These are phyloP conservation scores for Petrocephalus microphthalmus DNA, from an alignment of 2,113 vertebrate genomes.

Conservation along the genomic window DNA sequence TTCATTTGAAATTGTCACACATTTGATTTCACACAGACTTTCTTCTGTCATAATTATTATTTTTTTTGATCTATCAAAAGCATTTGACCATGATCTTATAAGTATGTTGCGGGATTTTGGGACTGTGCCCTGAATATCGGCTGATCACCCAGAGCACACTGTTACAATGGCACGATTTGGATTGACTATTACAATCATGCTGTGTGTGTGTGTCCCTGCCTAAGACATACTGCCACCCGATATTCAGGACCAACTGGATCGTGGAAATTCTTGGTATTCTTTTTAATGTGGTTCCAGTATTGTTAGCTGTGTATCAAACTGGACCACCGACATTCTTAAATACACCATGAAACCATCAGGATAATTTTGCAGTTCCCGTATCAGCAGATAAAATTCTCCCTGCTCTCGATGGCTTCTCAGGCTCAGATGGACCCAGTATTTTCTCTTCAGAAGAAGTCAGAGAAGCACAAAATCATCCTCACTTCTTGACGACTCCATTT, in stretches of 20 bases:
- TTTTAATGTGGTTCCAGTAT: neutral
- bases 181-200: neutral
- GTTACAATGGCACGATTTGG: neutral
- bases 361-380: neutral
- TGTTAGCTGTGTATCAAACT: neutral
- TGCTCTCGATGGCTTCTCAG: too few species aligned
- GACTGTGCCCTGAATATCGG: neutral
- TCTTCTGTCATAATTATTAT: neutral
- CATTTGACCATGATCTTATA: too few species aligned
- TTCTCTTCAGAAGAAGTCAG: neutral
- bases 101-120: too few species aligned
- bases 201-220: neutral
- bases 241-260: neutral
- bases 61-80: neutral
- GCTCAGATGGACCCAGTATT: neutral
- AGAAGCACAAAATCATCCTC: neutral
- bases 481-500: neutral
- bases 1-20: too few species aligned
- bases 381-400: neutral
- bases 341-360: neutral
- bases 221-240: neutral
- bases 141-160: neutral
- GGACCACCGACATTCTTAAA: neutral
- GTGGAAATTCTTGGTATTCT: too few species aligned
- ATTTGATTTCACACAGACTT: too few species aligned